These are phyloP conservation scores for Drosophila orena DNA, from an alignment of 1,140 invertebrate species.

Conservation along the genomic window DNA sequence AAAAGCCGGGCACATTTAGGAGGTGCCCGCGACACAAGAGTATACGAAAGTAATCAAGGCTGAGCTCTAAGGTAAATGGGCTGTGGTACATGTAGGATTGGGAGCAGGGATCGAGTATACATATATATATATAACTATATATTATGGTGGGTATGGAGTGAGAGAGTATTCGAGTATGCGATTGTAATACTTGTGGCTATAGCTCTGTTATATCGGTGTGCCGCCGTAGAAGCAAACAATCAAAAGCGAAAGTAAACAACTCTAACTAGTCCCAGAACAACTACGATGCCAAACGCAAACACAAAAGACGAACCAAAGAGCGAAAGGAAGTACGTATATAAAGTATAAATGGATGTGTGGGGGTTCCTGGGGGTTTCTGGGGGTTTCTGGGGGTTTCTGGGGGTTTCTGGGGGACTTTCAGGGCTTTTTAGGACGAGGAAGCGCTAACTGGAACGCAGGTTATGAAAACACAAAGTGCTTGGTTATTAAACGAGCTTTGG, in stretches of 20 bases:
- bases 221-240: conserved; percentile 56
- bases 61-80: conserved; percentile 38
- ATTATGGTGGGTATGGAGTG: conserved; percentile 32
- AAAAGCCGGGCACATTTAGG: conserved; percentile 44
- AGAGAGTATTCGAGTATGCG: conserved; percentile 47
- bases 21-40: conserved; percentile 65
- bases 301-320: conserved; percentile 46
- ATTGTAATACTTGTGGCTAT: conserved; percentile 40
- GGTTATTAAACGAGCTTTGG: conserved; percentile 65
- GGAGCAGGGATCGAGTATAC: conserved; percentile 25
- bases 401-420: background rate
- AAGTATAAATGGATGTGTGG: conserved; percentile 11
- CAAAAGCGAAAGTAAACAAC: conserved; percentile 53
- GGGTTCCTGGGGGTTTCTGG: background rate
- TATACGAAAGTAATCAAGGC: conserved; percentile 70
- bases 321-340: conserved; percentile 24
- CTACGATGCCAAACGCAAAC: conserved; percentile 42
- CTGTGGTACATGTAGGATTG: conserved; percentile 3
- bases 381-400: background rate
- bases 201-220: conserved; percentile 42
- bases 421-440: conserved; percentile 4
- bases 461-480: conserved; percentile 75
- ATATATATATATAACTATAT: conserved; percentile 18
- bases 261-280: conserved; percentile 52
- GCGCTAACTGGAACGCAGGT: conserved; percentile 66